Conservation (phyloP, 2,888 invertebrate genomes). For the Slavum lentiscoides region DNA sequence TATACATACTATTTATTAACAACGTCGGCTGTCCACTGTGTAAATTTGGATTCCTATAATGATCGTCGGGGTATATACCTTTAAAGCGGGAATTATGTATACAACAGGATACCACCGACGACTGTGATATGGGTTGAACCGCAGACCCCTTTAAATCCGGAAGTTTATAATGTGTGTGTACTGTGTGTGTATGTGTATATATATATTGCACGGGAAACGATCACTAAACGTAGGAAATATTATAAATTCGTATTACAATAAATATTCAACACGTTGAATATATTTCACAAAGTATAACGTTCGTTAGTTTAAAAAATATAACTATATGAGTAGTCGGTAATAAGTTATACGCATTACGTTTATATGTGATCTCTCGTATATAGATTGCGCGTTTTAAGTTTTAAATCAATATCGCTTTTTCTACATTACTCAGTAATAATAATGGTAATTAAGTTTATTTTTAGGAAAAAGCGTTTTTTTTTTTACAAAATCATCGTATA, state of each 20-base stretch:
- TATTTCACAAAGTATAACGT: not conserved
- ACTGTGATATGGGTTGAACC: constrained; percentile 30
- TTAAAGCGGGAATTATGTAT: constrained; percentile 14
- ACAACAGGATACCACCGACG: constrained; percentile 9
- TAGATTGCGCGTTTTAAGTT: too few species aligned
- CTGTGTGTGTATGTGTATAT: too few species aligned
- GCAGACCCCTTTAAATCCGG: constrained; percentile 35
- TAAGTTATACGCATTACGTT: too few species aligned
- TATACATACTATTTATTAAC: constrained; percentile 30
- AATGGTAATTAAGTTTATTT: too few species aligned
- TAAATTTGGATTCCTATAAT: constrained; percentile 32
- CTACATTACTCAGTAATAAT: too few species aligned
- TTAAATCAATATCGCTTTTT: too few species aligned
- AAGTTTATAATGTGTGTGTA: constrained; percentile 13
- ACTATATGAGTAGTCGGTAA: too few species aligned
- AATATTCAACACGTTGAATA: not conserved
- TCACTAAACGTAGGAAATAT: not conserved
- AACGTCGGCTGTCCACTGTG: constrained; percentile 17
- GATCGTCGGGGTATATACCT: not conserved
- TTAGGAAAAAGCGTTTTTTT: too few species aligned
- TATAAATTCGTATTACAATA: not conserved
- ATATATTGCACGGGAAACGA: not conserved
- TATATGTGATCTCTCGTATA: too few species aligned
- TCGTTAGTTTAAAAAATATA: not conserved
- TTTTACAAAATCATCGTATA: too few species aligned